A percentile compares a stretch with the other conserved stretches of the same genome.
These are phyloP conservation scores for Casuarius casuarius DNA, from an alignment of 2,113 vertebrate genomes.

Conservation along the genomic window DNA sequence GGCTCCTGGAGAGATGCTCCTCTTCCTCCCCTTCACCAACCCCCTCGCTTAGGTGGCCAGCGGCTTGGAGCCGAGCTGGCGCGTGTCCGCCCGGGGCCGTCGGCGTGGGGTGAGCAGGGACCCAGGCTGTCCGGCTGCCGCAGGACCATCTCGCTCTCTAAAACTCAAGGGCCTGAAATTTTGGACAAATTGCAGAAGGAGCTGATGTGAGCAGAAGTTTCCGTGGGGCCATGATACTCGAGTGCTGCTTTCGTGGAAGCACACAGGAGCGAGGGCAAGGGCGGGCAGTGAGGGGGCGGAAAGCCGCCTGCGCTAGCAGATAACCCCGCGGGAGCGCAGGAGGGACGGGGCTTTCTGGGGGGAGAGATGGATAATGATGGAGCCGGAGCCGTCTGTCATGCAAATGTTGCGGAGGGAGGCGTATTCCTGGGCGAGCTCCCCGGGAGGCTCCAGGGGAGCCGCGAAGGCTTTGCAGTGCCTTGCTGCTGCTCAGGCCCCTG, in stretches of 20 bases:
- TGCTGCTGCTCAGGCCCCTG: not conserved
- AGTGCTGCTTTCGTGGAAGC: not conserved
- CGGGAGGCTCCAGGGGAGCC: accelerated
- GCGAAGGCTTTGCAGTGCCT: not conserved
- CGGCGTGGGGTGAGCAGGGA: not conserved
- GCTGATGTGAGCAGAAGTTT: not conserved
- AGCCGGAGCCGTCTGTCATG: not conserved
- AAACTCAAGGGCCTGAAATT: not conserved
- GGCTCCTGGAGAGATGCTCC: not conserved
- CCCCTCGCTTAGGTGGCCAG: not conserved
- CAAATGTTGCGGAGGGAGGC: not conserved
- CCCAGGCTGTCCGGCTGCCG: not conserved
- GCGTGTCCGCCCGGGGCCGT: accelerated
- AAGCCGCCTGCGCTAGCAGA: not conserved
- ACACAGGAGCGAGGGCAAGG: not conserved
- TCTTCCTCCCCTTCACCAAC: not conserved
- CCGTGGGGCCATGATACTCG: accelerated
- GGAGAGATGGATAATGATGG: not conserved
- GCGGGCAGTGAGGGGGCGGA: not conserved
- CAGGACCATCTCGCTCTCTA: not conserved
- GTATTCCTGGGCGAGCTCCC: not conserved
- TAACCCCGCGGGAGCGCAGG: not conserved
- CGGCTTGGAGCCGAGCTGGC: not conserved
- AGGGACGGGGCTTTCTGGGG: not conserved
- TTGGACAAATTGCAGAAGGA: not conserved